A percentile compares a stretch with the other conserved stretches of the same genome.
phyloP scores from a whole-genome alignment of 2,113 vertebrate genomes.

The Cryptomyrus ogoouensis region DNA sequence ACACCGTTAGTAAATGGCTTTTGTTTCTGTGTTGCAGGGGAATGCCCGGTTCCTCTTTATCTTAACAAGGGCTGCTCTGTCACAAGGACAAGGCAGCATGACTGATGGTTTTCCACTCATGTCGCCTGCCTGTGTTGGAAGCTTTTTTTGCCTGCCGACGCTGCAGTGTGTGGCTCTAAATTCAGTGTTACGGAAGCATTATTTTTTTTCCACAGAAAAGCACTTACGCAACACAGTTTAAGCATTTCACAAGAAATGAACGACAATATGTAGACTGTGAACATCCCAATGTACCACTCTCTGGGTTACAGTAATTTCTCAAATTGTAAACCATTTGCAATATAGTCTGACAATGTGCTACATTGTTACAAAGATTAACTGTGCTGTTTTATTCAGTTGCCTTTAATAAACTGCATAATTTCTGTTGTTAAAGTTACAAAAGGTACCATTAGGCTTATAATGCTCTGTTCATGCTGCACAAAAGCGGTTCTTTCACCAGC shows the following conservation, averaged over 20 bases:
- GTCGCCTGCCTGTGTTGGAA: not conserved
- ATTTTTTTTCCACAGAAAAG: not conserved
- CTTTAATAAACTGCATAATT: not conserved
- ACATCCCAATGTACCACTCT: not conserved
- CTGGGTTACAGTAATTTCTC: not conserved
- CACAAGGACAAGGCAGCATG: not conserved
- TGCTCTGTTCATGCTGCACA: not conserved
- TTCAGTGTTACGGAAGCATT: not conserved
- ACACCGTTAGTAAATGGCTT: not conserved
- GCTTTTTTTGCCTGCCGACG: not conserved
- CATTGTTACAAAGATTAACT: not conserved
- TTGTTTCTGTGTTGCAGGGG: not conserved
- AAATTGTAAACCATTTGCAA: not conserved
- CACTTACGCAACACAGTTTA: not conserved
- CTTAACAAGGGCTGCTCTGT: not conserved
- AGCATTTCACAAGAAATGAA: not conserved
- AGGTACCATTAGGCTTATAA: not conserved
- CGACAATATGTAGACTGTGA: not conserved
- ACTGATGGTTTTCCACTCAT: not conserved
- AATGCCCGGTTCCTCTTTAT: not conserved
- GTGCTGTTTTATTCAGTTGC: not conserved
- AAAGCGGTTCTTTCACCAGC: not conserved
- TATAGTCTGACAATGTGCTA: not conserved
- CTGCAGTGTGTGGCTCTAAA: not conserved
- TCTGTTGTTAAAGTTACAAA: not conserved